A percentile compares a stretch with the other conserved stretches of the same genome.
Evolutionary conservation across 1,140 invertebrate species (phyloP).

Genomic region (Papilio xuthus): DNA sequence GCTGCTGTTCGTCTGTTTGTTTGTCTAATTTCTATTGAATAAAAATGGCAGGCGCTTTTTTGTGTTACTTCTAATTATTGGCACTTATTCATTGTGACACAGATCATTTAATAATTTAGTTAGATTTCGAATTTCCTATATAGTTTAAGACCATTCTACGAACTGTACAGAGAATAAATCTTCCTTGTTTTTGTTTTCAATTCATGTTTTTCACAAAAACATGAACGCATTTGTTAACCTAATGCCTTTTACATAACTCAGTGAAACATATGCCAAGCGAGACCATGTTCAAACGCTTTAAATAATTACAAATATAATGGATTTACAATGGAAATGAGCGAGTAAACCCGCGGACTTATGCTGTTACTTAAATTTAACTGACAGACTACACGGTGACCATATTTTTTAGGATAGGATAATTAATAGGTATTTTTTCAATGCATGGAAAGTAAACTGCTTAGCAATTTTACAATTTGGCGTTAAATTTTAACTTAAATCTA

Average conservation of each 20-base stretch:
- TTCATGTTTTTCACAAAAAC: neutral
- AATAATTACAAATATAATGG: constrained; percentile 42
- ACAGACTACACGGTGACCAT: neutral
- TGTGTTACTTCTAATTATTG: too few relatives aligned
- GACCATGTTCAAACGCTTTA: constrained; percentile 42
- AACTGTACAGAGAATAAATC: neutral
- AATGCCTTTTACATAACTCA: neutral
- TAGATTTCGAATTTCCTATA: neutral
- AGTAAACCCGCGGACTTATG: neutral
- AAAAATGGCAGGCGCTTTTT: neutral
- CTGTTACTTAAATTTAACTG: constrained; percentile 4
- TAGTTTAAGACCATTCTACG: neutral
- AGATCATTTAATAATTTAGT: neutral
- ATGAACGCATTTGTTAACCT: neutral
- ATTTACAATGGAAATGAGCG: constrained; percentile 7
- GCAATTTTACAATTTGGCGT: too few relatives aligned
- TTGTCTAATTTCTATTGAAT: neutral
- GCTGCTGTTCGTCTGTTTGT: neutral
- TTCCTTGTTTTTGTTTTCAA: neutral
- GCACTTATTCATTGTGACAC: too few relatives aligned
- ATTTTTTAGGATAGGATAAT: neutral
- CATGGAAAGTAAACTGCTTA: too few relatives aligned
- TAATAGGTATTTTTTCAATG: neutral
- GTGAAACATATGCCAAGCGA: neutral
- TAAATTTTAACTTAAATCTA: too few relatives aligned